A percentile compares a stretch with the other conserved stretches of the same genome.
These are phyloP conservation scores for Sylvilagus floridanus DNA, from an alignment of 2,797 vertebrate genomes.

Conservation along the genomic window DNA sequence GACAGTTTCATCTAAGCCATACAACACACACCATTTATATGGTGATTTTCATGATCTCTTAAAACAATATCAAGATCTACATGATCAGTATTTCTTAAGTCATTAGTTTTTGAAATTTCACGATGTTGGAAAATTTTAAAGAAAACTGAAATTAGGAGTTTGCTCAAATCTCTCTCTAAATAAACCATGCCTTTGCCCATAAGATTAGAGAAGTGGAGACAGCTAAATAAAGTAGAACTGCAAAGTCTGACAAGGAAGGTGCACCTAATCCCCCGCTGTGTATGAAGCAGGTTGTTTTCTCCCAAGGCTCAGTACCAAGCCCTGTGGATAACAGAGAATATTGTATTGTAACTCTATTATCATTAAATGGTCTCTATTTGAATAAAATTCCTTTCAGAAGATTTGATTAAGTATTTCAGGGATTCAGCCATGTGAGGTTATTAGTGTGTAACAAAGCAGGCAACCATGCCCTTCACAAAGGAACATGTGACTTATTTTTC, in stretches of 20 bases:
- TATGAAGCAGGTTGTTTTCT: background rate
- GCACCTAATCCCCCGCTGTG: background rate
- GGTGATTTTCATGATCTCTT: background rate
- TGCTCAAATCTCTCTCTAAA: background rate
- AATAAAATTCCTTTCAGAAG: background rate
- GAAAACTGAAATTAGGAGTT: background rate
- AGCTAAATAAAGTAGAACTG: background rate
- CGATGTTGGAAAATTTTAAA: background rate
- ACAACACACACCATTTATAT: background rate
- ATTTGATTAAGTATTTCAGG: background rate
- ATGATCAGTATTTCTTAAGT: background rate
- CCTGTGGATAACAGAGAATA: background rate
- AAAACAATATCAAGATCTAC: background rate
- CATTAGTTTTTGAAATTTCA: background rate
- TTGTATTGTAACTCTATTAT: background rate
- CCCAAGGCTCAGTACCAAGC: background rate
- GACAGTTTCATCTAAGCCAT: background rate
- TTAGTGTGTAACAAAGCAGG: background rate
- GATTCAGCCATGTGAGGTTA: background rate
- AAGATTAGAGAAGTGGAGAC: background rate
- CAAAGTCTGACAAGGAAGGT: background rate
- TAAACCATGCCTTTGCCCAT: background rate
- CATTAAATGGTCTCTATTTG: background rate
- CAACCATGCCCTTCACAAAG: background rate
- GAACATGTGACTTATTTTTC: background rate